These are phyloP conservation scores for Metaphire vulgaris DNA, from an alignment of 1,140 invertebrate species.

Conservation along the genomic window DNA sequence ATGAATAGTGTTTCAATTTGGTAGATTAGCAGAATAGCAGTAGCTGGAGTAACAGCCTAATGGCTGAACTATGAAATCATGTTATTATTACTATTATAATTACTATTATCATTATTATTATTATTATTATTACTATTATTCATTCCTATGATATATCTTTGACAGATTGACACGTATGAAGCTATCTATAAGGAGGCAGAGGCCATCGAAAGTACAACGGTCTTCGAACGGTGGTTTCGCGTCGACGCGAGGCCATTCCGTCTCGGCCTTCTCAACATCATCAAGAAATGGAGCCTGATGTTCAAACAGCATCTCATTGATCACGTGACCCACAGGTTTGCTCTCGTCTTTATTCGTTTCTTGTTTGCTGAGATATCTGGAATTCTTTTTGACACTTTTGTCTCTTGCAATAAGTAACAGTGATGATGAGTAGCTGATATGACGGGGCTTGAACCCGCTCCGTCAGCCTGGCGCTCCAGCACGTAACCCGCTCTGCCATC, in stretches of 20 bases:
- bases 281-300: slow-evolving; percentile 86
- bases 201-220: slow-evolving; percentile 53
- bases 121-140: no score
- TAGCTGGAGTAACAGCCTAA: no score
- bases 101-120: background rate
- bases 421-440: no score
- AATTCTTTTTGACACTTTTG: background rate
- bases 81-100: no score
- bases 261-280: slow-evolving; percentile 50
- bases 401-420: no score
- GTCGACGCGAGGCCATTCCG: slow-evolving; percentile 65
- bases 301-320: slow-evolving; percentile 89
- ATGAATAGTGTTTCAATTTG: no score
- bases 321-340: slow-evolving; percentile 70
- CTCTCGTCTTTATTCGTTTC: background rate
- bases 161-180: slow-evolving; percentile 78
- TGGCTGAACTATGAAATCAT: no score
- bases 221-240: slow-evolving; percentile 86
- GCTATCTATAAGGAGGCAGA: slow-evolving; percentile 68
- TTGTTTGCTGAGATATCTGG: background rate
- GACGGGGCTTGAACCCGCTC: no score
- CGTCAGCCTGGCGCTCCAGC: no score
- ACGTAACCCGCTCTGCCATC: no score
- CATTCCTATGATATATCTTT: background rate
- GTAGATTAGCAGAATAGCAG: no score